phyloP scores from a whole-genome alignment of 2,888 invertebrate species.

The Amblyteles armatorius region DNA sequence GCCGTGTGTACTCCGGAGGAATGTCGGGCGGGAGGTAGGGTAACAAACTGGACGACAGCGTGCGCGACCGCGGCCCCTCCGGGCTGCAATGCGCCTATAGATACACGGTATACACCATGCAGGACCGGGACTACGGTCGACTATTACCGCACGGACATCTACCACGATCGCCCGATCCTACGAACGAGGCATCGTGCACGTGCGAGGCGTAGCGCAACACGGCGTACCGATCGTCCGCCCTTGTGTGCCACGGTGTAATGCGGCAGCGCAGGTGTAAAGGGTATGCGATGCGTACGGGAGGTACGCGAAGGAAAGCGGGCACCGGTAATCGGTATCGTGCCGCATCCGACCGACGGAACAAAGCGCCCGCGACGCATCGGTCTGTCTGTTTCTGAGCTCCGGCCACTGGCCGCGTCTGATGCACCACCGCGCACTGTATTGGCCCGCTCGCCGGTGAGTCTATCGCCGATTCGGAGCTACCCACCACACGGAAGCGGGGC shows the following conservation, averaged over 20 bases:
- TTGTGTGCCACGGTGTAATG: not conserved
- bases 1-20: slow-evolving; percentile 43
- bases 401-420: slow-evolving; percentile 23
- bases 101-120: slow-evolving; percentile 27
- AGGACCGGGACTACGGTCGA: slow-evolving; percentile 34
- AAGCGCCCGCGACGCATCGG: slow-evolving; percentile 36
- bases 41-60: slow-evolving; percentile 52
- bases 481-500: slow-evolving; percentile 38
- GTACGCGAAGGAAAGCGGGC: slow-evolving; percentile 3
- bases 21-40: slow-evolving; percentile 30
- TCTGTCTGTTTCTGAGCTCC: slow-evolving; percentile 46
- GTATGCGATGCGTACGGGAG: slow-evolving; percentile 8
- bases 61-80: slow-evolving; percentile 44
- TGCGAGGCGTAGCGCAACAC: not conserved
- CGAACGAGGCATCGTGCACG: slow-evolving; percentile 7
- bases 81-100: slow-evolving; percentile 29
- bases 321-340: slow-evolving; percentile 48
- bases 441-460: slow-evolving; percentile 55
- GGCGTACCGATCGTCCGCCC: no score
- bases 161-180: slow-evolving; percentile 49
- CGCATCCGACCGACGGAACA: slow-evolving; percentile 29
- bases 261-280: slow-evolving; percentile 18
- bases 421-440: slow-evolving; percentile 23
- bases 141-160: slow-evolving; percentile 45
- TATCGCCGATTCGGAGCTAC: slow-evolving; percentile 45